Evolutionary conservation across 2,113 vertebrate species (phyloP), one percentile per base, ranked within the genome.

Genomic region (Catagonus wagneri): DNA sequence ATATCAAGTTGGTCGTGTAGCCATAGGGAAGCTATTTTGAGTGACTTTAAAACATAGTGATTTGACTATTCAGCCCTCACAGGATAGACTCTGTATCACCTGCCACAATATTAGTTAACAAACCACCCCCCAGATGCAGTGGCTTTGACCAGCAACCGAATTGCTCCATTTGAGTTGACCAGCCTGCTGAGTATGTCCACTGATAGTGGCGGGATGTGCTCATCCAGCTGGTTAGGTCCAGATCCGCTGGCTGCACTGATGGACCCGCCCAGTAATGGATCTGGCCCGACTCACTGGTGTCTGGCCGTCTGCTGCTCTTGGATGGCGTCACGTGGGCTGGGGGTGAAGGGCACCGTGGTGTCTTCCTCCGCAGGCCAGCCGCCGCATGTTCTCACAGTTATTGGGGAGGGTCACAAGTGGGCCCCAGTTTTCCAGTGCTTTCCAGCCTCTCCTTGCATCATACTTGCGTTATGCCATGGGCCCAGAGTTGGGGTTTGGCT

Each of bases 301-400:
- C 60, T 60, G 92, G 36, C 83, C 78, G 61, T 69, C 52, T 8
- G 9, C 86, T 69, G 79, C 29, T 36, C 50, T 44, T 9, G 25
- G 11, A 25, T 54, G 63, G 27, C 34, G 39, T 71, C 39, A n/a
- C 3, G 25, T 23, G 52, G 23, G 1, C 27, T 12, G 7, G n/a
- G 10, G 15, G 27, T 0, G 3, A 4, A 7, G 25, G 34, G 15
- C 25, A 11, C n/a, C 29, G 0, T 13, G 12, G 29, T 65, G 34
- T 83, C 61, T 17, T 60, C 78, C 34, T 60, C 23, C 17, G 0
- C 13, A 0, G 69, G 69, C 79, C 34, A 32, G 32, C 79, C 36
- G 1, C 1, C 6, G 36, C 19, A 25, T 15, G 23, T 29, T 58
- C 32, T 78, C 32, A 22, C 34, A 6, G 36, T 52, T 9, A 36